phyloP scores from a whole-genome alignment of 2,113 vertebrate genomes.

The Leucoraja erinaceus region DNA sequence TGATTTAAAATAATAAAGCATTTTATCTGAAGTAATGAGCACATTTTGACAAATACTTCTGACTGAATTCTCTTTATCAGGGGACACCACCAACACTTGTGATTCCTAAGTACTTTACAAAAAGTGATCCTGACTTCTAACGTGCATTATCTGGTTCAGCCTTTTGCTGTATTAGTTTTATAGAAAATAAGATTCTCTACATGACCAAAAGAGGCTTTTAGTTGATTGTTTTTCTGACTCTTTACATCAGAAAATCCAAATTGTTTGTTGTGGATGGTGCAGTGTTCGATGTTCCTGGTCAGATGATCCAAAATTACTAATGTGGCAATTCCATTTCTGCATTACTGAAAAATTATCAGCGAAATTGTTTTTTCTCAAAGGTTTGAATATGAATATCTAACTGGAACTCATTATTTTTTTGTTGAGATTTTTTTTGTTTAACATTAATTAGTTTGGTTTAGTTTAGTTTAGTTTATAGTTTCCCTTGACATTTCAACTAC shows the following conservation, averaged over 20 bases:
- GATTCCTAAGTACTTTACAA: conserved; percentile 41
- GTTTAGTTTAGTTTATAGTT: no score
- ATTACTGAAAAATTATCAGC: neutral
- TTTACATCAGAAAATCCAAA: neutral
- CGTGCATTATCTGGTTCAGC: neutral
- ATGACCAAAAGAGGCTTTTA: neutral
- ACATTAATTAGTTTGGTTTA: no score
- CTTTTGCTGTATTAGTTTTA: neutral
- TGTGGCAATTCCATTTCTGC: neutral
- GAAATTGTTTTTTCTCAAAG: neutral
- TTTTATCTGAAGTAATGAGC: neutral
- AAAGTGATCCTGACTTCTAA: neutral
- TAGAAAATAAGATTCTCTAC: neutral
- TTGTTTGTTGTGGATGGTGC: neutral
- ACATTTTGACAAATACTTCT: neutral
- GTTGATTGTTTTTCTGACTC: neutral
- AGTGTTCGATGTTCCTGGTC: neutral
- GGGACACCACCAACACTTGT: neutral
- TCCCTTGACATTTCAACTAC: no score
- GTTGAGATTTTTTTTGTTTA: no score
- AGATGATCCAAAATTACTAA: neutral
- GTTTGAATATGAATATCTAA: neutral
- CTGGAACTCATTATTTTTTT: neutral
- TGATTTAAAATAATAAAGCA: neutral
- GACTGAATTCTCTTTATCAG: conserved; percentile 31